Conservation (phyloP, 2,888 invertebrate species). For the Zygaena filipendulae region DNA sequence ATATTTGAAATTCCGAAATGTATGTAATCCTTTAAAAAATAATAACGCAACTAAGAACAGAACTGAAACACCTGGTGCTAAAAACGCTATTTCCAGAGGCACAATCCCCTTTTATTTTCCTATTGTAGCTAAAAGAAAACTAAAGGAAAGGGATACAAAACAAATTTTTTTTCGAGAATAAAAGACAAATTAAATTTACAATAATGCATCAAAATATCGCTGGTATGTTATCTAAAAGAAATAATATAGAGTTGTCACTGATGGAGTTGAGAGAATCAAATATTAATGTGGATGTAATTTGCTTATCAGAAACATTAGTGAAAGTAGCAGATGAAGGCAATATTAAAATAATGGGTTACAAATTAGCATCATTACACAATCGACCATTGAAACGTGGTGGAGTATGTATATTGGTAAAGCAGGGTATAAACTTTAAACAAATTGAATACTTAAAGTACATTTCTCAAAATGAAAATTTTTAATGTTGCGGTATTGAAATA, state of each 20-base stretch:
- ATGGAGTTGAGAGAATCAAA: constrained; percentile 3
- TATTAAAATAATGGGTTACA: constrained; percentile 6
- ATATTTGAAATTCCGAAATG: constrained; percentile 1
- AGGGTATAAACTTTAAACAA: constrained; percentile 1
- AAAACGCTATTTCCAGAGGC: too few species aligned
- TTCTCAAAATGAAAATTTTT: constrained; percentile 1
- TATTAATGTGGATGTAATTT: constrained; percentile 4
- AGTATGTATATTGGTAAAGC: constrained; percentile 7
- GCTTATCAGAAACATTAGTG: constrained; percentile 9
- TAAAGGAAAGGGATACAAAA: too few species aligned
- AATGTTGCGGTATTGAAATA: constrained; percentile 7
- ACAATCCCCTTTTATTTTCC: constrained; percentile 7
- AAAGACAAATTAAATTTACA: constrained; percentile 7
- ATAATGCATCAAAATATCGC: constrained; percentile 9
- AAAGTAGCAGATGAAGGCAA: constrained; percentile 3
- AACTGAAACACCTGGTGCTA: too few species aligned
- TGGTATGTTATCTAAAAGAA: constrained; percentile 6
- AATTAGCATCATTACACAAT: constrained; percentile 5
- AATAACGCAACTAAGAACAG: neutral
- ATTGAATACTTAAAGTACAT: neutral
- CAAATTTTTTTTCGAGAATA: constrained; percentile 3
- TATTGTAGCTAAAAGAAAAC: constrained; percentile 1
- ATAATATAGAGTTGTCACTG: constrained; percentile 8
- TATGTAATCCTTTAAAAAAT: neutral
- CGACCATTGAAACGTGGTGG: constrained; percentile 5